phyloP scores from a whole-genome alignment of 92 coral and sea anemone genomes.

The Virgularia gustaviana region DNA sequence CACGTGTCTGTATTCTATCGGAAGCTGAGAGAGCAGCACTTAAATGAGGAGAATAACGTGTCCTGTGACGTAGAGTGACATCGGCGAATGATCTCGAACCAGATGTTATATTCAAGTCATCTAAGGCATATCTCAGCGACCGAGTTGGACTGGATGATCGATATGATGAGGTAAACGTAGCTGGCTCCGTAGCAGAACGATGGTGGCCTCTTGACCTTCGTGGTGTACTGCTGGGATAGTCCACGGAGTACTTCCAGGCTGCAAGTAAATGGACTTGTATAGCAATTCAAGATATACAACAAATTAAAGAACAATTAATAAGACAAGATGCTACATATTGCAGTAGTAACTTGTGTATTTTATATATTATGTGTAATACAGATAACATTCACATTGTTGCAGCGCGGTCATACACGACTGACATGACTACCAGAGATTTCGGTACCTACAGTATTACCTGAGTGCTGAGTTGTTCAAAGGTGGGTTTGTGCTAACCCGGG shows the following conservation, averaged over 20 bases:
- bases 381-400: too few species aligned
- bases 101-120: constrained; percentile 67
- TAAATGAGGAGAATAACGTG: constrained; percentile 87
- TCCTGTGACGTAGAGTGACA: constrained; percentile 72
- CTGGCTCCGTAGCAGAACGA: constrained; percentile 88
- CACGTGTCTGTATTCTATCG: constrained; percentile 88
- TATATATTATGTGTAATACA: too few species aligned
- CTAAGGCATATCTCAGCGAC: constrained; percentile 79
- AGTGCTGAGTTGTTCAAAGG: too few species aligned
- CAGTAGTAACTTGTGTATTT: too few species aligned
- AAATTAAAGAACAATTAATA: too few species aligned
- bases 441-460: too few species aligned
- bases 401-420: too few species aligned
- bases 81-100: constrained; percentile 75
- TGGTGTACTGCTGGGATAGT: constrained; percentile 67
- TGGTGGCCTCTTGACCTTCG: constrained; percentile 55
- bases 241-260: constrained; percentile 98
- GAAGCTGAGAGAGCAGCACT: constrained; percentile 93
- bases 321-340: too few species aligned
- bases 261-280: not conserved
- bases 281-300: not conserved
- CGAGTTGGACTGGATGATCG: constrained; percentile 92
- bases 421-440: too few species aligned
- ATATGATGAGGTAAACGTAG: constrained; percentile 63
- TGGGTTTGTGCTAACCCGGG: too few species aligned